phyloP scores from a whole-genome alignment of 2,113 vertebrate genomes.

The Indicator maculatus region DNA sequence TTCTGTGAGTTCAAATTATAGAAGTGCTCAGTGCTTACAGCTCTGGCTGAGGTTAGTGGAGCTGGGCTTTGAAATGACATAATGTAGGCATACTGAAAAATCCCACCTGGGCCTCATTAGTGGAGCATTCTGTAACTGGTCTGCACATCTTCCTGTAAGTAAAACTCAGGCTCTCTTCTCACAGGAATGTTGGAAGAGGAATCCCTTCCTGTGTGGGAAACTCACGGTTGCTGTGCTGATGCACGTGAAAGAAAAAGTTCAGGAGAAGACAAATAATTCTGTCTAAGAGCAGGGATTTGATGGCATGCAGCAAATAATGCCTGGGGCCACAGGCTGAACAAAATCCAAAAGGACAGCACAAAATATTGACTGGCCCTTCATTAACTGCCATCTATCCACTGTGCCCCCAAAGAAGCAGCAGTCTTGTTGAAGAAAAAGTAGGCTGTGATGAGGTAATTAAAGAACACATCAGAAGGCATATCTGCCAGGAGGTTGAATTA shows the following conservation, averaged over 20 bases:
- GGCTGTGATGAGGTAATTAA: constrained; percentile 66
- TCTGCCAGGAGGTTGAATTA: constrained; percentile 43
- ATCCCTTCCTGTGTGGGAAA: neutral
- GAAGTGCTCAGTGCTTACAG: neutral
- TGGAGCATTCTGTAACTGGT: neutral
- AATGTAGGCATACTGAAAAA: neutral
- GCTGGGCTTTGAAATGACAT: neutral
- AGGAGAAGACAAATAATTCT: neutral
- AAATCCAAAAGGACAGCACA: neutral
- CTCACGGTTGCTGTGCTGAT: neutral
- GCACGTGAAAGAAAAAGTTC: neutral
- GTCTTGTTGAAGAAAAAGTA: constrained; percentile 47
- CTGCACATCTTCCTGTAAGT: neutral
- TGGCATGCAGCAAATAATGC: constrained; percentile 19
- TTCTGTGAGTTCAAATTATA: neutral
- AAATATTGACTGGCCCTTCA: constrained; percentile 54
- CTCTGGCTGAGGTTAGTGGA: neutral
- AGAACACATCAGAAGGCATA: constrained; percentile 39
- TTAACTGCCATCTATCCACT: neutral
- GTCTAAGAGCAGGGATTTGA: neutral
- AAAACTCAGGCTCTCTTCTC: neutral
- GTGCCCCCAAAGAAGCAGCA: constrained; percentile 28
- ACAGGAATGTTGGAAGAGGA: neutral
- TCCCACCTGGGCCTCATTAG: neutral
- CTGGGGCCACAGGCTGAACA: neutral